phyloP scores from a whole-genome alignment of 2,888 invertebrate species.

The Drymonia ruficornis region DNA sequence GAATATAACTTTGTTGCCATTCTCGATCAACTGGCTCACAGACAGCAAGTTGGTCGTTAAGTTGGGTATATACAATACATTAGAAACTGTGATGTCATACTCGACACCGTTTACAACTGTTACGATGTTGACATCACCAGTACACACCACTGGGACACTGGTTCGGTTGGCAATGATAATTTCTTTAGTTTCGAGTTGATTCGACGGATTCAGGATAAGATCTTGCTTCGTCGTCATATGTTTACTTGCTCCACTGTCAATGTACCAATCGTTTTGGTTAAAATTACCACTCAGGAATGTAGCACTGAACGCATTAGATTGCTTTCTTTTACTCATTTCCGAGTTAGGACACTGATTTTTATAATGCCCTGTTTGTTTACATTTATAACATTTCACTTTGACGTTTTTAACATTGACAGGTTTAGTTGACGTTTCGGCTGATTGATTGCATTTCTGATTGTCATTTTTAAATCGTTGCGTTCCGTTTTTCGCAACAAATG shows the following conservation, averaged over 20 bases:
- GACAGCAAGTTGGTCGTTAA: conserved; percentile 3
- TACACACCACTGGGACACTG: background rate
- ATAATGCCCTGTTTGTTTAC: too few relatives aligned
- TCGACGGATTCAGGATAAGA: background rate
- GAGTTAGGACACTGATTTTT: background rate
- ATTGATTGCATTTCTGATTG: background rate
- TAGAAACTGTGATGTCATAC: background rate
- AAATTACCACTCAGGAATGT: background rate
- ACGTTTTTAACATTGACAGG: too few relatives aligned
- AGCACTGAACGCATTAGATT: background rate
- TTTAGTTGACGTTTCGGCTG: background rate
- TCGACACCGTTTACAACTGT: background rate
- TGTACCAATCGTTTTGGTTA: background rate
- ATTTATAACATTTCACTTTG: background rate
- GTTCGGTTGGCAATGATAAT: background rate
- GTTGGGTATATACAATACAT: background rate
- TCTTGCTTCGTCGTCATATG: background rate
- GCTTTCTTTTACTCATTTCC: background rate
- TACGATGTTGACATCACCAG: conserved; percentile 1
- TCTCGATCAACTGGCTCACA: conserved; percentile 3
- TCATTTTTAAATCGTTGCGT: background rate
- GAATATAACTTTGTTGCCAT: conserved; percentile 4
- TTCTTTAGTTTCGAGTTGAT: background rate
- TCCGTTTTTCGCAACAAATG: conserved; percentile 2
- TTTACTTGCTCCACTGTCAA: background rate